Percentiles rank a stretch among this genome's conserved stretches.
Evolutionary conservation across 2,113 vertebrate species (phyloP).

Genomic region (Dipodomys ordii): DNA sequence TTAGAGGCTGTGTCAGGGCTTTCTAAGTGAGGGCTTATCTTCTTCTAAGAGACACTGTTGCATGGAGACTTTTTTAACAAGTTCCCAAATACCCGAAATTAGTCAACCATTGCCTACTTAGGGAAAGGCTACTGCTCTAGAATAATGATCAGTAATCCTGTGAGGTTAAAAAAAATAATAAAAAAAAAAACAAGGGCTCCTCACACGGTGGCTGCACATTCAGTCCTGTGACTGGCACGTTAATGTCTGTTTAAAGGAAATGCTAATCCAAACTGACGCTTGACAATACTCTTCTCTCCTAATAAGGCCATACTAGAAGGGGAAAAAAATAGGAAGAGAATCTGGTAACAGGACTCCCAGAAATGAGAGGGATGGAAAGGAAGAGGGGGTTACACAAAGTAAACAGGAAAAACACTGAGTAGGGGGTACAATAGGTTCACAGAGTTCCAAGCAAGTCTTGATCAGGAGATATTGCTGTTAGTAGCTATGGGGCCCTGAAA

Average conservation of each 20-base stretch:
- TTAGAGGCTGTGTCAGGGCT: conserved; percentile 82
- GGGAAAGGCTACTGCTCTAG: conserved; percentile 83
- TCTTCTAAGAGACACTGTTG: conserved; percentile 86
- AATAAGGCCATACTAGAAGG: conserved; percentile 57
- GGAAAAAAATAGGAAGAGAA: neutral
- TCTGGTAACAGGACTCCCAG: neutral
- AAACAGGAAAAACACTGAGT: neutral
- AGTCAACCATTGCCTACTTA: conserved; percentile 89
- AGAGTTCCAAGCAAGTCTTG: neutral
- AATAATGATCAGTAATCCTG: conserved; percentile 80
- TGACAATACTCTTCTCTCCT: conserved; percentile 41
- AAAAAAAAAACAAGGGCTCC: conserved; percentile 76
- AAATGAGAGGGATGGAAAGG: neutral
- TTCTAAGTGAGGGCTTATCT: conserved; percentile 88
- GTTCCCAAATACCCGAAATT: conserved; percentile 88
- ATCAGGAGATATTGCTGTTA: neutral
- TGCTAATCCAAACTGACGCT: conserved; percentile 61
- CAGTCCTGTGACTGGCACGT: conserved; percentile 68
- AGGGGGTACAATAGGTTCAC: neutral
- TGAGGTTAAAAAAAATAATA: conserved; percentile 53
- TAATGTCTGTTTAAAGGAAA: conserved; percentile 56
- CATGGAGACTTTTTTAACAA: conserved; percentile 83
- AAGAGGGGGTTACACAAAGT: neutral
- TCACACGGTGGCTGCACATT: conserved; percentile 84
- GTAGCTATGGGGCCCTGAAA: neutral